Evolutionary conservation across 2,113 vertebrate genomes (phyloP).

Genomic region (Etheostoma spectabile): DNA sequence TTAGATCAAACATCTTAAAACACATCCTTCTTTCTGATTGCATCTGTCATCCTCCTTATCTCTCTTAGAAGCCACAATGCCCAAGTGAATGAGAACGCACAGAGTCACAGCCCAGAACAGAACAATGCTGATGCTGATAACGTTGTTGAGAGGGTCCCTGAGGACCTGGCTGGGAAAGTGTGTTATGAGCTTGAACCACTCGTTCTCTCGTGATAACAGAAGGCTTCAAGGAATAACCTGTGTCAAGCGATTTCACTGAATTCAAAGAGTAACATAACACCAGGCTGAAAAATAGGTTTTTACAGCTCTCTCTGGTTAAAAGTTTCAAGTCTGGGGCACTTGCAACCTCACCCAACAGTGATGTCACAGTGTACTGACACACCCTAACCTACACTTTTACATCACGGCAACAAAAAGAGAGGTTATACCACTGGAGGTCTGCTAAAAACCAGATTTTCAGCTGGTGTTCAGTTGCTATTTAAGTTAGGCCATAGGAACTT

Average conservation of each 20-base stretch:
- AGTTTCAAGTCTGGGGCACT: neutral
- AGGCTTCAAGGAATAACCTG: neutral
- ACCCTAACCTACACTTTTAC: neutral
- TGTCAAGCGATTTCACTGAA: neutral
- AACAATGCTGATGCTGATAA: constrained; percentile 30
- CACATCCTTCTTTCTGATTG: neutral
- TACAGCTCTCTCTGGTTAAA: neutral
- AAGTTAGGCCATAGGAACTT: neutral
- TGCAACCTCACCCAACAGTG: neutral
- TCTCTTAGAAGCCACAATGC: constrained; percentile 36
- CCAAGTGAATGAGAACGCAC: constrained; percentile 6
- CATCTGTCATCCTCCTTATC: neutral
- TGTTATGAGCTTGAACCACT: constrained; percentile 79
- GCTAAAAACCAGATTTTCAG: neutral
- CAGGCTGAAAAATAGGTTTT: neutral
- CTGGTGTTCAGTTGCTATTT: constrained; percentile 10
- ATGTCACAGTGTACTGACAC: neutral
- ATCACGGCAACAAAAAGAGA: neutral
- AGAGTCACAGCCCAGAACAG: neutral
- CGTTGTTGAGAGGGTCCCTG: constrained; percentile 48
- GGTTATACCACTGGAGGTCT: neutral
- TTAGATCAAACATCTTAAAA: neutral
- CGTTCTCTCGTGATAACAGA: constrained; percentile 46
- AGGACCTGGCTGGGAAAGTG: constrained; percentile 75
- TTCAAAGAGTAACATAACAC: constrained; percentile 5